These are phyloP conservation scores for Cryptotis parvus DNA, from an alignment of 2,113 vertebrate species.

Conservation along the genomic window DNA sequence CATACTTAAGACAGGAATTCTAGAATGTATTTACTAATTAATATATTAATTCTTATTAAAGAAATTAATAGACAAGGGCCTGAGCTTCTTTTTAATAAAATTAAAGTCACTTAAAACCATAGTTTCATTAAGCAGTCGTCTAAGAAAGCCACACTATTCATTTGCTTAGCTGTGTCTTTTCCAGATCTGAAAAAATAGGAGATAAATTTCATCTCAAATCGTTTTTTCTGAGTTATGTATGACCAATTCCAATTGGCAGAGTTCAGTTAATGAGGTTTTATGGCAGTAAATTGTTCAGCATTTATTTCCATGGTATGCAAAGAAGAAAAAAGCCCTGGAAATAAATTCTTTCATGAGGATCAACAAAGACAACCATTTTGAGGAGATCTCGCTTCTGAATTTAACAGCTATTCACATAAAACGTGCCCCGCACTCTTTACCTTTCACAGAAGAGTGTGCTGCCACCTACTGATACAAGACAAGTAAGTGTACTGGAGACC, in stretches of 20 bases:
- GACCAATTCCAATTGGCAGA: constrained; percentile 58
- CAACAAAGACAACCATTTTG: constrained; percentile 70
- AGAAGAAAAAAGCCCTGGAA: constrained; percentile 50
- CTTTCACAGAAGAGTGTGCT: constrained; percentile 69
- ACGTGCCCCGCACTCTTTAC: constrained; percentile 16
- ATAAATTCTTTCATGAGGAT: constrained; percentile 62
- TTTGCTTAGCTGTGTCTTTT: constrained; percentile 70
- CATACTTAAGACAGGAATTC: neutral
- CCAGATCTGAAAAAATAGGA: constrained; percentile 58
- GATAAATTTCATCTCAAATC: constrained; percentile 66
- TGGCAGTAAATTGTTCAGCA: constrained; percentile 68
- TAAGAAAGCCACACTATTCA: constrained; percentile 56
- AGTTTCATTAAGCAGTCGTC: constrained; percentile 61
- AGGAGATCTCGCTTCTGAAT: constrained; percentile 46
- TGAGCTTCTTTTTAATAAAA: constrained; percentile 31
- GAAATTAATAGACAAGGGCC: constrained; percentile 22
- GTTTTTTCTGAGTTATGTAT: constrained; percentile 68
- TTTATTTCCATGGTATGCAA: constrained; percentile 65
- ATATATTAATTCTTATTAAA: constrained; percentile 29
- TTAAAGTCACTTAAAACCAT: constrained; percentile 59
- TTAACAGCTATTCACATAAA: constrained; percentile 69
- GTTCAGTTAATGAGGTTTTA: constrained; percentile 68
- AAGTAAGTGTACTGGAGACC: neutral
- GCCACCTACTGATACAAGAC: constrained; percentile 76
- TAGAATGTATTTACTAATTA: constrained; percentile 54